Conservation (phyloP, 2,113 vertebrate genomes). For the Lagopus leucura region DNA sequence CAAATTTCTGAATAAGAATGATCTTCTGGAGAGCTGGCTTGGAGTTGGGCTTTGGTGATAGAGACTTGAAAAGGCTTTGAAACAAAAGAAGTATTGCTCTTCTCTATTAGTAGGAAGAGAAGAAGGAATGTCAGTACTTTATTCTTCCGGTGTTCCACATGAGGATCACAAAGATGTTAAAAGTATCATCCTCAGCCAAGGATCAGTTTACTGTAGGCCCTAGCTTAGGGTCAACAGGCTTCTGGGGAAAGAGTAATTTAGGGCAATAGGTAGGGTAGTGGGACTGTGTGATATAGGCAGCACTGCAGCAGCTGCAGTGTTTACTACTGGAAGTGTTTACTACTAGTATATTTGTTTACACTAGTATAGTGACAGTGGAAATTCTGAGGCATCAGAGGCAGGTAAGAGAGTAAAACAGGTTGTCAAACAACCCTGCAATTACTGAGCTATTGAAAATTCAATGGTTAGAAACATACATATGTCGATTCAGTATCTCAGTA, state of each 20-base stretch:
- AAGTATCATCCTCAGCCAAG: background rate
- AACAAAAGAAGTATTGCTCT: background rate
- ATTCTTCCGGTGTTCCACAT: background rate
- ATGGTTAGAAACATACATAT: background rate
- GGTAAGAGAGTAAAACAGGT: background rate
- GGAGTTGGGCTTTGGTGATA: background rate
- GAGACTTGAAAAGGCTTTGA: background rate
- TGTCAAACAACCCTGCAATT: background rate
- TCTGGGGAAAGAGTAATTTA: background rate
- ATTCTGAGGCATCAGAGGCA: background rate
- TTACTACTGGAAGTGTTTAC: background rate
- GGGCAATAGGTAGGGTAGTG: background rate
- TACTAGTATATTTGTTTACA: background rate
- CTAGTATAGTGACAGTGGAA: background rate
- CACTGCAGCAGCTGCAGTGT: background rate
- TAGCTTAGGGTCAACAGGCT: background rate
- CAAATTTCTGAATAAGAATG: background rate
- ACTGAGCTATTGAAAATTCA: background rate
- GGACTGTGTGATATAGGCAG: background rate
- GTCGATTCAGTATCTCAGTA: background rate
- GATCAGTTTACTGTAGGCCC: background rate
- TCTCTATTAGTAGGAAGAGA: background rate
- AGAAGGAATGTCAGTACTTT: background rate
- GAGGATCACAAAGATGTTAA: background rate
- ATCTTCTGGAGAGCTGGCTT: background rate